These are phyloP conservation scores for Cyclophora albipunctata DNA, from an alignment of 2,888 invertebrate genomes.

Conservation along the genomic window DNA sequence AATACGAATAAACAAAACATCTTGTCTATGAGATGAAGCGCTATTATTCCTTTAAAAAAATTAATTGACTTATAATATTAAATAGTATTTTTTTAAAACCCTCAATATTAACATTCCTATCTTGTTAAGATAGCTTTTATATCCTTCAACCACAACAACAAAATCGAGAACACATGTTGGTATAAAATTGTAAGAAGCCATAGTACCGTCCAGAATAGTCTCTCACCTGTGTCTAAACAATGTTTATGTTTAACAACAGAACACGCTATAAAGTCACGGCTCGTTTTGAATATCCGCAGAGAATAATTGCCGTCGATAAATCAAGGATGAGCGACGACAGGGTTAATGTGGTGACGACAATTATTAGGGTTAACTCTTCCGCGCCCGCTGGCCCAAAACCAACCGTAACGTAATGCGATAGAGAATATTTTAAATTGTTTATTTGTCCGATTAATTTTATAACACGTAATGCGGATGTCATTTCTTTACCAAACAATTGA, in stretches of 20 bases:
- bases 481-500: slow-evolving; percentile 26
- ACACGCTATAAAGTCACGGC: slow-evolving; percentile 28
- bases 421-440: slow-evolving; percentile 1
- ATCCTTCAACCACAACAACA: no score
- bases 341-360: slow-evolving; percentile 53
- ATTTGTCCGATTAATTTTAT: slow-evolving; percentile 29
- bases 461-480: slow-evolving; percentile 42
- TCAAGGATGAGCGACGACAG: slow-evolving; percentile 61
- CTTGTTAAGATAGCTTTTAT: no score
- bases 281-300: slow-evolving; percentile 24
- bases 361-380: slow-evolving; percentile 41
- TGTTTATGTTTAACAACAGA: slow-evolving; percentile 41
- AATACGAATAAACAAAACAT: no score
- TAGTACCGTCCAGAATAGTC: slow-evolving; percentile 11
- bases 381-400: slow-evolving; percentile 7
- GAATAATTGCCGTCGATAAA: slow-evolving; percentile 56
- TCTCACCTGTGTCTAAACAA: slow-evolving; percentile 20
- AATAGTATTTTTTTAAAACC: no score
- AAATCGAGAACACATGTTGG: no score
- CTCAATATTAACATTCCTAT: no score
- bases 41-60: no score
- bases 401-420: slow-evolving; percentile 5
- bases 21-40: no score
- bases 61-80: no score
- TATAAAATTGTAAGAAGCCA: no score